Percentiles rank a stretch among this genome's conserved stretches.
These are phyloP conservation scores for Dioctria rufipes DNA, from an alignment of 2,888 invertebrate genomes.

Conservation along the genomic window DNA sequence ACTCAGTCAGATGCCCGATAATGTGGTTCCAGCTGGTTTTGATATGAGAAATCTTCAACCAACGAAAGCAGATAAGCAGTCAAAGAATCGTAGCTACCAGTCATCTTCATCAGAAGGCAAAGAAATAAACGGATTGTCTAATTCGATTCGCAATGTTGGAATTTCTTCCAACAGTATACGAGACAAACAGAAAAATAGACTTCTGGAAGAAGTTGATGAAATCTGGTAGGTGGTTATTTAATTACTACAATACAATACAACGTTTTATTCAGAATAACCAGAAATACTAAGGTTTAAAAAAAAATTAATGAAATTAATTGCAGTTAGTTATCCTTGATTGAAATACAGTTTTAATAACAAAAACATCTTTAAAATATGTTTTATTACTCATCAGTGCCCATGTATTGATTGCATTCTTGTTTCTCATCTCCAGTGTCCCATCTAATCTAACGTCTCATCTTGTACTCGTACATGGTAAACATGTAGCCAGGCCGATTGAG, in stretches of 20 bases:
- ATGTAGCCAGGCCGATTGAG: constrained; percentile 61
- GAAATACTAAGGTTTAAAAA: not conserved
- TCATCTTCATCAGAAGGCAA: not conserved
- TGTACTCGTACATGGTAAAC: constrained; percentile 64
- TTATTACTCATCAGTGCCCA: constrained; percentile 17
- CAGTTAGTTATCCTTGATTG: not conserved
- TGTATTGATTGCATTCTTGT: constrained; percentile 41
- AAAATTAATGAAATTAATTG: not conserved
- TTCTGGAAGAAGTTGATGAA: constrained; percentile 46
- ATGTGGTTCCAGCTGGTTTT: constrained; percentile 54
- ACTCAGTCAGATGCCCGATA: constrained; percentile 45
- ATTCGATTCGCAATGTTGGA: not conserved
- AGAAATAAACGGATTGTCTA: not conserved
- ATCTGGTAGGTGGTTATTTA: constrained; percentile 53
- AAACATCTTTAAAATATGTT: constrained; percentile 21
- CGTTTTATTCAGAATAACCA: not conserved
- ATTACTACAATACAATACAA: not conserved
- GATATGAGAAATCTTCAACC: constrained; percentile 49
- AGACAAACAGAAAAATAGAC: not conserved
- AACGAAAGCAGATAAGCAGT: not conserved
- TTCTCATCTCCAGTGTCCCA: constrained; percentile 50
- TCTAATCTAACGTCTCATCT: constrained; percentile 61
- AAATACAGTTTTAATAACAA: constrained; percentile 3
- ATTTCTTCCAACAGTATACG: not conserved
- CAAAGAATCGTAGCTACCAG: not conserved